Conservation (phyloP, 2,888 invertebrate species). For the Serripes groenlandicus region DNA sequence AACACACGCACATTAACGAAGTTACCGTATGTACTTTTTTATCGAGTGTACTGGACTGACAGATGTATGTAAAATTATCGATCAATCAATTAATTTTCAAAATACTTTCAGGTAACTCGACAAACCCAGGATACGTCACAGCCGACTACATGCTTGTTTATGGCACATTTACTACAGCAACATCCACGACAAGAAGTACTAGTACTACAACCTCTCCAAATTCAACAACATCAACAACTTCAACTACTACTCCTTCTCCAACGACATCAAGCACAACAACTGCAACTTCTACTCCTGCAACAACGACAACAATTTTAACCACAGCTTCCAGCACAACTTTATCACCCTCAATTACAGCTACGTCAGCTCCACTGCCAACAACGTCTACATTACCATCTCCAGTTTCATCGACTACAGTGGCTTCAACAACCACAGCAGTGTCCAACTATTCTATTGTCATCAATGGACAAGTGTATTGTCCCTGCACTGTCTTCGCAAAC, state of each 20-base stretch:
- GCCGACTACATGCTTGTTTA: conserved; percentile 5
- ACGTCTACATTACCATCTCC: conserved; percentile 10
- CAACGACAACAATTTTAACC: not conserved
- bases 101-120: not conserved
- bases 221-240: not conserved
- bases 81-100: too few relatives aligned
- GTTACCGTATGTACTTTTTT: too few relatives aligned
- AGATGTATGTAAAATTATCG: too few relatives aligned
- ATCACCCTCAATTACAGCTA: conserved; percentile 8
- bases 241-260: not conserved
- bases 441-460: conserved; percentile 21
- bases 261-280: conserved; percentile 11
- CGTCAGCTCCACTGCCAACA: conserved; percentile 14
- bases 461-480: conserved; percentile 47
- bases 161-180: not conserved
- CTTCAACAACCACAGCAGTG: conserved; percentile 12
- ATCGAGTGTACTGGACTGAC: too few relatives aligned
- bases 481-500: conserved; percentile 10
- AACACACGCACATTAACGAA: too few relatives aligned
- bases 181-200: not conserved
- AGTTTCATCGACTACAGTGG: conserved; percentile 10
- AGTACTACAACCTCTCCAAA: not conserved
- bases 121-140: not conserved
- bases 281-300: conserved; percentile 5
- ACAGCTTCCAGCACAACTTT: conserved; percentile 7